phyloP scores from a whole-genome alignment of 2,797 vertebrate genomes.

The Centropyge bicolor region DNA sequence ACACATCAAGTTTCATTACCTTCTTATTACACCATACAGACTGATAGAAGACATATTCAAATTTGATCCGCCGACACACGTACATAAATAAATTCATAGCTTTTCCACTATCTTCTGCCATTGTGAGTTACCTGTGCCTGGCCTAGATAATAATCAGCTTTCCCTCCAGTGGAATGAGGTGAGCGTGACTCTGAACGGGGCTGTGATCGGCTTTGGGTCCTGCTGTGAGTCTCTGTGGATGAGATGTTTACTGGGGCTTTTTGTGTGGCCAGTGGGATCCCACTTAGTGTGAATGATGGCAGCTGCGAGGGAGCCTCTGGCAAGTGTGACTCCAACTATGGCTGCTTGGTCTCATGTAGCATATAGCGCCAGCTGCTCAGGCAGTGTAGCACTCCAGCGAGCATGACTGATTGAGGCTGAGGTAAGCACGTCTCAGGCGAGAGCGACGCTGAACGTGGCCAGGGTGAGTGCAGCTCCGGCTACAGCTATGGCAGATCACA shows the following conservation, averaged over 20 bases:
- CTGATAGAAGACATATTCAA: constrained; percentile 46
- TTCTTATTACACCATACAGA: constrained; percentile 50
- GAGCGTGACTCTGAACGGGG: constrained; percentile 33
- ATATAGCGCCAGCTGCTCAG: constrained; percentile 69
- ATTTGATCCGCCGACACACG: constrained; percentile 52
- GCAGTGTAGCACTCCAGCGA: constrained; percentile 67
- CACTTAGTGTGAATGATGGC: constrained; percentile 79
- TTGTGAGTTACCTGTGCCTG: background rate
- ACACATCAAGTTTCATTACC: constrained; percentile 63
- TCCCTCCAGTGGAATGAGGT: constrained; percentile 42
- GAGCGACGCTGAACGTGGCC: constrained; percentile 48
- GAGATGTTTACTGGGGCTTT: constrained; percentile 67
- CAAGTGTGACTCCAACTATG: constrained; percentile 69
- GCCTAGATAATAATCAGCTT: constrained; percentile 54
- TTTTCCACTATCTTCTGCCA: constrained; percentile 23
- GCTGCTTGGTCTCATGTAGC: constrained; percentile 72
- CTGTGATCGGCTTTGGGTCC: constrained; percentile 55
- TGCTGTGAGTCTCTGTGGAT: constrained; percentile 56
- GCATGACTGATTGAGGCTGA: constrained; percentile 74
- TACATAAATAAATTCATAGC: constrained; percentile 44
- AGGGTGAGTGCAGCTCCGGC: constrained; percentile 36
- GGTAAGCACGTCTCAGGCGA: constrained; percentile 62
- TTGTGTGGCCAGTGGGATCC: constrained; percentile 74
- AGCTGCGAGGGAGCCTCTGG: constrained; percentile 76
- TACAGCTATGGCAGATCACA: constrained; percentile 29